Base-by-base conservation (phyloP, 2,888 invertebrate species). In the Euspilapteryx auroguttella region DNA sequence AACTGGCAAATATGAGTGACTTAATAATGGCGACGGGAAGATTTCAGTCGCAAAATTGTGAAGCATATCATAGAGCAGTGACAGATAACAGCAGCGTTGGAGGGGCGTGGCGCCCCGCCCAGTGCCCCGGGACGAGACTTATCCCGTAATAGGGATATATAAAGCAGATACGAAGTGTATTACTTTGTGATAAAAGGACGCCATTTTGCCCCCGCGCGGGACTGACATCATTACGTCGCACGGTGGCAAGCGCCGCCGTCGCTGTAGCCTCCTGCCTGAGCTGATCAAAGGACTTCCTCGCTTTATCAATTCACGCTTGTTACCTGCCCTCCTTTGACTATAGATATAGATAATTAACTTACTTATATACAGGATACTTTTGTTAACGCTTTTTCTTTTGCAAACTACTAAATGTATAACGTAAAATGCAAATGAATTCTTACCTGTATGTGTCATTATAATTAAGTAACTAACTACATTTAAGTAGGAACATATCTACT, bases 121-220 rank as follows among this genome's bases (percentile, higher is more conserved):
- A 62, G 58, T 47, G 45, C 39, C 43, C n/a, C 12, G 14, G 10
- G 14, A 44, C 49, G 53, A 49, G 52, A 51, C 51, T 69, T 66
- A 71, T 69, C 71, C 63, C 57, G 54, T 63, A 64, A 64, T 59
- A 63, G 59, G 51, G 58, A 62, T 54, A 57, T 68, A 63, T 64
- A 68, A 66, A 68, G 65, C 57, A 66, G 69, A 69, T 64, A 61
- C 58, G 55, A 32, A 29, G 65, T 63, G 69, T 71, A 71, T 68
- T 68, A 68, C 66, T 75, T 69, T 73, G 73, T 71, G 69, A 73
- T 71, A 71, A 69, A 68, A 69, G 59, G 56, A 51, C 66, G 73
- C 73, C 73, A 73, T 75, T 65, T 75, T 75, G 68, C 57, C 56
- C 38, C 38, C 40, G 50, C 49, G 63, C 56, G 68, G 68, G 65